These are phyloP conservation scores for Myanophis thanlyinensis DNA, from an alignment of 2,113 vertebrate genomes.

Conservation along the genomic window DNA sequence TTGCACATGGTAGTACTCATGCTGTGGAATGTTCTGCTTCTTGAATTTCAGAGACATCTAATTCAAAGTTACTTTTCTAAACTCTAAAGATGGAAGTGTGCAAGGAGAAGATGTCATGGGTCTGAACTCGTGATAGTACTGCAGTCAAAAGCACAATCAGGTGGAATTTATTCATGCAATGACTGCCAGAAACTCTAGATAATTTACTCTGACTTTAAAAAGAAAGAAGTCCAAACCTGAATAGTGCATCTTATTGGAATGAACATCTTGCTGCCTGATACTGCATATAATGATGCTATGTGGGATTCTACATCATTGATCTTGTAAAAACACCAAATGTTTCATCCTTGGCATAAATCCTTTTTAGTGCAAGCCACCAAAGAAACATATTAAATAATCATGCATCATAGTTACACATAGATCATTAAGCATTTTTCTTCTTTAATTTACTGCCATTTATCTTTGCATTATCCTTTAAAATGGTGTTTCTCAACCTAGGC, in stretches of 20 bases:
- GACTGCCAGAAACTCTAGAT: background rate
- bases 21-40: background rate
- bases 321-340: background rate
- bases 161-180: background rate
- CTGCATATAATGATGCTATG: background rate
- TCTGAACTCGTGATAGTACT: background rate
- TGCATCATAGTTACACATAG: slow-evolving; percentile 14
- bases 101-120: background rate
- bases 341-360: slow-evolving; percentile 6
- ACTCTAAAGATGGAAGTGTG: background rate
- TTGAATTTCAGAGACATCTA: background rate
- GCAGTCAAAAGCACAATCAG: background rate
- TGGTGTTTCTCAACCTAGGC: background rate
- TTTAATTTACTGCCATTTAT: slow-evolving; percentile 15
- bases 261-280: background rate
- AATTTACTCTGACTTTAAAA: background rate
- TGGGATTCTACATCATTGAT: background rate
- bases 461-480: background rate
- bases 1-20: background rate
- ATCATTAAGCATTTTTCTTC: slow-evolving; percentile 5
- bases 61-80: background rate
- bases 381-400: slow-evolving; percentile 13
- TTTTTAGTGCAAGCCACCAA: slow-evolving; percentile 2
- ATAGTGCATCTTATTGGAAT: background rate
- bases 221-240: background rate